These are phyloP conservation scores for Xiphorhynchus erythropygius DNA, from an alignment of 2,797 vertebrate genomes.

Conservation along the genomic window DNA sequence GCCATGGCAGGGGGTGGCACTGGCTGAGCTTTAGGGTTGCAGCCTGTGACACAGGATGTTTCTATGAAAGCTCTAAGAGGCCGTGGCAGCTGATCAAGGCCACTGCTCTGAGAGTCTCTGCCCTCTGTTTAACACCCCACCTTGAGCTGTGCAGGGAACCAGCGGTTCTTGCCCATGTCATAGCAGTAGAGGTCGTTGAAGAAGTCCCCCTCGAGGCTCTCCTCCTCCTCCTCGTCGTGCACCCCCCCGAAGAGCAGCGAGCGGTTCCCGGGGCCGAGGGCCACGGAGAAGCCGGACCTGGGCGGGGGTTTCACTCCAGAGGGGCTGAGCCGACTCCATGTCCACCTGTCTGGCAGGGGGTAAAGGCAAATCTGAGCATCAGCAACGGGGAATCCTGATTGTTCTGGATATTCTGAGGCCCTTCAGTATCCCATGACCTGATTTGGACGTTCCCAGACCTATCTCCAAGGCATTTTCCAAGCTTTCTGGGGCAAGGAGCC, in stretches of 20 bases:
- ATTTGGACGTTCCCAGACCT: neutral
- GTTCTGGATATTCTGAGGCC: accelerated
- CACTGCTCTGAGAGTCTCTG: neutral
- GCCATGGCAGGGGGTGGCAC: neutral
- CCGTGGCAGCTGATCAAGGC: too few relatives aligned
- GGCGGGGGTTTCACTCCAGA: conserved; percentile 87
- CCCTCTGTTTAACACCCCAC: conserved; percentile 71
- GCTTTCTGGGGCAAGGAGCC: neutral
- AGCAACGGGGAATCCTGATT: neutral
- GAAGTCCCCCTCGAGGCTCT: conserved; percentile 91
- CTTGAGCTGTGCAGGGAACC: conserved; percentile 87
- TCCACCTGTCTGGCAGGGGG: conserved; percentile 83
- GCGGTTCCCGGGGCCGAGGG: conserved; percentile 79
- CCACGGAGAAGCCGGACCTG: conserved; percentile 88
- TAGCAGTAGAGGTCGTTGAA: conserved; percentile 90
- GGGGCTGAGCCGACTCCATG: conserved; percentile 85
- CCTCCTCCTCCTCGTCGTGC: conserved; percentile 93
- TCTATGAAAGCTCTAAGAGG: accelerated
- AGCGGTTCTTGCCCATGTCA: conserved; percentile 86
- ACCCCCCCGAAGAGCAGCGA: conserved; percentile 91
- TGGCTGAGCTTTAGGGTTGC: neutral
- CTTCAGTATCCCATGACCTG: neutral
- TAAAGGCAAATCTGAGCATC: neutral
- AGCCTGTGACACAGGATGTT: neutral
- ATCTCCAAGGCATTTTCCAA: neutral